Conservation (phyloP, 2,888 invertebrate genomes). For the Drosophila recens region DNA sequence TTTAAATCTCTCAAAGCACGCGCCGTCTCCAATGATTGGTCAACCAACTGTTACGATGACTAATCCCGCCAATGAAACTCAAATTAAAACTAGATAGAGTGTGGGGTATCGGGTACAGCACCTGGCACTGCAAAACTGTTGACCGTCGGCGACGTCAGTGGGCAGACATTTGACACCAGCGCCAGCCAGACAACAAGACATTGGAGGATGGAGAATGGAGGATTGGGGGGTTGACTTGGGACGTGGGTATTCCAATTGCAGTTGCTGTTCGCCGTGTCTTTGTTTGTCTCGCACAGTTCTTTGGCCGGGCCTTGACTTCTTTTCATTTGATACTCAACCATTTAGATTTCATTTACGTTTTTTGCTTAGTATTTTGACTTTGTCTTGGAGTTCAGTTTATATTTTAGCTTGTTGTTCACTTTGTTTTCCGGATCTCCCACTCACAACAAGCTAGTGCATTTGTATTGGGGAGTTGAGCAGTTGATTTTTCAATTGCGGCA, state of each 20-base stretch:
- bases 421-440: conserved; percentile 33
- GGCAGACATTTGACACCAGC: conserved; percentile 72
- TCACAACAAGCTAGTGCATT: conserved; percentile 31
- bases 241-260: conserved; percentile 53
- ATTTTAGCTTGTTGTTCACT: background rate
- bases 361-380: conserved; percentile 30
- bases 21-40: conserved; percentile 59
- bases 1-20: conserved; percentile 45
- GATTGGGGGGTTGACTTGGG: conserved; percentile 11
- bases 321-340: conserved; percentile 63
- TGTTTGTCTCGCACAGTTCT: conserved; percentile 56
- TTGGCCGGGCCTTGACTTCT: conserved; percentile 75
- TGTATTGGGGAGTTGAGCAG: conserved; percentile 31
- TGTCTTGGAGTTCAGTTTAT: conserved; percentile 21
- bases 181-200: conserved; percentile 19
- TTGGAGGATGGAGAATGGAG: background rate
- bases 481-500: conserved; percentile 25
- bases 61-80: conserved; percentile 62
- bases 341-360: conserved; percentile 71
- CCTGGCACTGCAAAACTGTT: conserved; percentile 44
- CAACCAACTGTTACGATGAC: conserved; percentile 61
- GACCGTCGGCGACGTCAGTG: conserved; percentile 38
- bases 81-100: conserved; percentile 53
- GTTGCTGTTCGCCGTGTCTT: conserved; percentile 29
- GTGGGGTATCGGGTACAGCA: conserved; percentile 33